phyloP scores from a whole-genome alignment of 2,113 vertebrate species.

The Pseudopodoces humilis region DNA sequence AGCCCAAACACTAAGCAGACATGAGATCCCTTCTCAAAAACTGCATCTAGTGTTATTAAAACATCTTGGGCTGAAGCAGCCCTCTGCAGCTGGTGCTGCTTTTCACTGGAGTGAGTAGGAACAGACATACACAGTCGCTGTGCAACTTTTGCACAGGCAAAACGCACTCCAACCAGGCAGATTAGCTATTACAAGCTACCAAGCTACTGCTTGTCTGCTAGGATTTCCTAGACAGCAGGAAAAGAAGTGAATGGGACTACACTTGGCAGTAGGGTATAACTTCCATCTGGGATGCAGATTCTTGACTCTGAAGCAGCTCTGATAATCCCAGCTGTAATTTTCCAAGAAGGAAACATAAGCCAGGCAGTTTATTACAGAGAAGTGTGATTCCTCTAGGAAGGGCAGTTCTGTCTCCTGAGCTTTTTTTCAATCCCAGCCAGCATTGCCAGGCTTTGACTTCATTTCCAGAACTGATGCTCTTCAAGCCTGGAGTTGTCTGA shows the following conservation, averaged over 20 bases:
- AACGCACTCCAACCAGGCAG: accelerated
- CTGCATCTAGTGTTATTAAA: not conserved
- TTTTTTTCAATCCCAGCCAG: not conserved
- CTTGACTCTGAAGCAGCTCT: not conserved
- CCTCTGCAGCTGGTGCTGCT: slow-evolving; percentile 26
- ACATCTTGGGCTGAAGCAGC: not conserved
- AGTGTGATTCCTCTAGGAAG: not conserved
- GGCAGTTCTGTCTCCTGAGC: not conserved
- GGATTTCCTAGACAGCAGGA: slow-evolving; percentile 3
- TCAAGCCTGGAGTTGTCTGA: not conserved
- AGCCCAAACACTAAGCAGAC: not conserved
- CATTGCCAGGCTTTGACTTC: not conserved
- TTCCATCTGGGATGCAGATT: not conserved
- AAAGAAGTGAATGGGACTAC: not conserved
- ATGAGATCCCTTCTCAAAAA: not conserved
- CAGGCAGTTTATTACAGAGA: not conserved
- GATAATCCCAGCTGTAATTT: not conserved
- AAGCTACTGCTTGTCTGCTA: not conserved
- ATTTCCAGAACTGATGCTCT: not conserved
- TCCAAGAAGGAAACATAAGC: not conserved
- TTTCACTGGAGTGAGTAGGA: not conserved
- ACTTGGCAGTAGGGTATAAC: not conserved
- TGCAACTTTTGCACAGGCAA: not conserved
- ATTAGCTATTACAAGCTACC: not conserved
- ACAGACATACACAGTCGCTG: not conserved